Percentiles rank a stretch among this genome's conserved stretches.
Evolutionary conservation across 2,888 invertebrate genomes (phyloP).

Genomic region (Sycophila texana): DNA sequence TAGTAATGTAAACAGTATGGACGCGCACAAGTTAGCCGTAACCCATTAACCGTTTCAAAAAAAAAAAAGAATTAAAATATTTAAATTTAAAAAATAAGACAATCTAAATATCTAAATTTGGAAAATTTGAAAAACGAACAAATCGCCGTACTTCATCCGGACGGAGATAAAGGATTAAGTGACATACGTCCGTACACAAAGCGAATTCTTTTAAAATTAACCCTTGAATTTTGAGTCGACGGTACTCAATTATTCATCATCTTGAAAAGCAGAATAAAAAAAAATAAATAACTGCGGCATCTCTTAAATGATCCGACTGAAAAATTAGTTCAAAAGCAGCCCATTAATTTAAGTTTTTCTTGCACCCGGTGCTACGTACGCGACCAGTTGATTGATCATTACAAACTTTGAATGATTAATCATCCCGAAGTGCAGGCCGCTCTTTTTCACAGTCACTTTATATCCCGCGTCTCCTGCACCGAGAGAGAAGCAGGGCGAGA

Average conservation of each 20-base stretch:
- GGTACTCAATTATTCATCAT: too few relatives aligned
- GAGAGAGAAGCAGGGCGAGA: constrained; percentile 3
- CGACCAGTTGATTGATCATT: constrained; percentile 38
- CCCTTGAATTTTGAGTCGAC: too few relatives aligned
- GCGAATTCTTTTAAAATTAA: background rate
- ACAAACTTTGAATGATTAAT: constrained; percentile 44
- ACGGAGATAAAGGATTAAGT: too few relatives aligned
- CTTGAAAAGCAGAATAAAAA: too few relatives aligned
- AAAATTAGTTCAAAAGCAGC: constrained; percentile 17
- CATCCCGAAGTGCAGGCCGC: constrained; percentile 11
- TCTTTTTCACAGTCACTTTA: constrained; percentile 47
- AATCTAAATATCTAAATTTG: too few relatives aligned
- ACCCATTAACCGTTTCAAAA: constrained; percentile 19
- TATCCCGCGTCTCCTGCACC: constrained; percentile 38
- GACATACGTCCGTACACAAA: background rate
- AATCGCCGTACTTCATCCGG: too few relatives aligned
- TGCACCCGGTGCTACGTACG: background rate
- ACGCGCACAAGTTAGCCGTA: constrained; percentile 70
- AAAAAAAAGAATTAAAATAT: background rate
- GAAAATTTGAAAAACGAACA: too few relatives aligned
- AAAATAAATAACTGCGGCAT: too few relatives aligned
- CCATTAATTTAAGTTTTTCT: constrained; percentile 5
- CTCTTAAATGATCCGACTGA: background rate
- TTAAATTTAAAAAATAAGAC: too few relatives aligned
- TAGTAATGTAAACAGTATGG: constrained; percentile 59